Percentiles rank a stretch among this genome's conserved stretches.
These are phyloP conservation scores for Peromyscus eremicus DNA, from an alignment of 2,797 vertebrate genomes.

Conservation along the genomic window DNA sequence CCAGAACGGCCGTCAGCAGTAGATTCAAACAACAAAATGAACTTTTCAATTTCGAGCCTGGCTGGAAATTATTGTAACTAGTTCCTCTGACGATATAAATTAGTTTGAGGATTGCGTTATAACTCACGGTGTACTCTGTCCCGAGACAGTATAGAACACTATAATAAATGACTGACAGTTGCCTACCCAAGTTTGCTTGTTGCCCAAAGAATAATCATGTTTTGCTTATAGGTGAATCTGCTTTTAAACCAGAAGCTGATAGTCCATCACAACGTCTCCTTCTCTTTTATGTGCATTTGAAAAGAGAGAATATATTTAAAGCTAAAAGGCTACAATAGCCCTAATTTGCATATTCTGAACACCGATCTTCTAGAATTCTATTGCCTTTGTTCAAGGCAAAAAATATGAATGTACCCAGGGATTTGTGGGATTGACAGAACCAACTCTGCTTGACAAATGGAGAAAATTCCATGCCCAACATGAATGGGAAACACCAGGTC, in stretches of 20 bases:
- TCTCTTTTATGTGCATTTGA: constrained; percentile 38
- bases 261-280: constrained; percentile 19
- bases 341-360: background rate
- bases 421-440: constrained; percentile 44
- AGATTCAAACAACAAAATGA: constrained; percentile 38
- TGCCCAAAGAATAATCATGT: constrained; percentile 47
- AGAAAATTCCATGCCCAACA: constrained; percentile 20
- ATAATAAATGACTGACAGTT: background rate
- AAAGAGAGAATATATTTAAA: background rate
- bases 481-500: constrained; percentile 42
- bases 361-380: background rate
- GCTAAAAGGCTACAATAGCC: background rate
- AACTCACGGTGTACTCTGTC: background rate
- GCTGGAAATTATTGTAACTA: constrained; percentile 58
- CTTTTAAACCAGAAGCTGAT: constrained; percentile 40
- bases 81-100: constrained; percentile 47
- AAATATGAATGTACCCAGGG: background rate
- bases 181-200: background rate
- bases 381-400: constrained; percentile 17
- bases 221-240: constrained; percentile 35
- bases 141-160: background rate
- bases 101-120: constrained; percentile 28
- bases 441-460: constrained; percentile 60
- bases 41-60: constrained; percentile 46
- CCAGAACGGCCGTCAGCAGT: background rate